These are phyloP conservation scores for Lagopus leucura DNA, from an alignment of 2,113 vertebrate species.

Conservation along the genomic window DNA sequence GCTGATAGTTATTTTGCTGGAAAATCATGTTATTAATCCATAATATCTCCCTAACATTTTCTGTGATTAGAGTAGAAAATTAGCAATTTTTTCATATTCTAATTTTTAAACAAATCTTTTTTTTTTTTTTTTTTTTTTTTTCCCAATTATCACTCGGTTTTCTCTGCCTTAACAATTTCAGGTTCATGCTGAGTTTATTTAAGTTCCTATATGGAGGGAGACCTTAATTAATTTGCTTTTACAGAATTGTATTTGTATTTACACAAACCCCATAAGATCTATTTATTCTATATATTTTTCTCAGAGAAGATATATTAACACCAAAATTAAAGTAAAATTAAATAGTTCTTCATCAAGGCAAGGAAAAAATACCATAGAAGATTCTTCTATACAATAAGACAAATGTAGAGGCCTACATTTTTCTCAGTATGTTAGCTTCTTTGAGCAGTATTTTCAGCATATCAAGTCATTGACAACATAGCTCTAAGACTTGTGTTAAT, in stretches of 20 bases:
- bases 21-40: neutral
- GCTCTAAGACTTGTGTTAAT: neutral
- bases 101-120: neutral
- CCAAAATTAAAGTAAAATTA: neutral
- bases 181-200: neutral
- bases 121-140: neutral
- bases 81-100: neutral
- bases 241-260: neutral
- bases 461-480: fast-evolving
- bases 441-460: neutral
- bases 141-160: neutral
- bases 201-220: neutral
- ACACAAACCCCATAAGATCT: neutral
- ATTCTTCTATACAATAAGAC: neutral
- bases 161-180: neutral
- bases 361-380: neutral
- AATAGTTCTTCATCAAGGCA: neutral
- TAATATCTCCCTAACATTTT: fast-evolving
- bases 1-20: neutral
- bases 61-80: neutral
- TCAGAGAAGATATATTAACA: neutral
- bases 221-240: neutral
- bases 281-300: neutral
- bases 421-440: neutral
- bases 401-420: neutral